A percentile compares a stretch with the other conserved stretches of the same genome.
These are phyloP conservation scores for Epizoanthus ramosus DNA, from an alignment of 92 coral and sea anemone genomes.

Conservation along the genomic window DNA sequence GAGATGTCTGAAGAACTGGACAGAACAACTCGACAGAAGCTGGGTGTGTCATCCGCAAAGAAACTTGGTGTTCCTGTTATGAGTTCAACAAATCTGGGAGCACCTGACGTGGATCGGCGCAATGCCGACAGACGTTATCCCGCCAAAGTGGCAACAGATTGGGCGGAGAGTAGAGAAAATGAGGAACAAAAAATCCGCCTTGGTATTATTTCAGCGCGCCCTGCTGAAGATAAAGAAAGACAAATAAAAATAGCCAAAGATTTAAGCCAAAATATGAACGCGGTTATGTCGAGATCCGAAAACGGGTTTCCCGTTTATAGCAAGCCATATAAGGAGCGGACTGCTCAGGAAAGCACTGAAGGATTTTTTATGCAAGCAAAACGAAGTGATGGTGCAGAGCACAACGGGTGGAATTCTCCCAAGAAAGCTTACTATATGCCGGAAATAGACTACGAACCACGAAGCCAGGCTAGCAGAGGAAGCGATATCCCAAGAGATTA, in stretches of 20 bases:
- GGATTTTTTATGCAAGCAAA: slow-evolving; percentile 31
- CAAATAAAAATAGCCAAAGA: slow-evolving; percentile 2
- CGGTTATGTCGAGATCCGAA: background rate
- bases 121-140: slow-evolving; percentile 4
- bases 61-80: slow-evolving; percentile 35
- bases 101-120: slow-evolving; percentile 1
- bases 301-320: slow-evolving; percentile 2
- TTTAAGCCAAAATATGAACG: background rate
- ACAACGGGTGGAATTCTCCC: too few relatives aligned
- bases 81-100: background rate
- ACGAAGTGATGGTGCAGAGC: background rate
- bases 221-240: slow-evolving; percentile 22
- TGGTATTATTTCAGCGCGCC: slow-evolving; percentile 23
- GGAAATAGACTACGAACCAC: slow-evolving; percentile 32
- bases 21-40: slow-evolving; percentile 4
- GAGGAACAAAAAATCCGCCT: slow-evolving; percentile 26
- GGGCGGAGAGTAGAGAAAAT: background rate
- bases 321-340: slow-evolving; percentile 30
- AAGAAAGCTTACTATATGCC: slow-evolving; percentile 10
- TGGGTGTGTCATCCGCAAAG: background rate
- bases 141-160: background rate
- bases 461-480: background rate
- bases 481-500: background rate
- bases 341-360: slow-evolving; percentile 2
- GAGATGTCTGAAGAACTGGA: slow-evolving; percentile 34